phyloP scores from a whole-genome alignment of 2,113 vertebrate species.

The Chaenocephalus aceratus region DNA sequence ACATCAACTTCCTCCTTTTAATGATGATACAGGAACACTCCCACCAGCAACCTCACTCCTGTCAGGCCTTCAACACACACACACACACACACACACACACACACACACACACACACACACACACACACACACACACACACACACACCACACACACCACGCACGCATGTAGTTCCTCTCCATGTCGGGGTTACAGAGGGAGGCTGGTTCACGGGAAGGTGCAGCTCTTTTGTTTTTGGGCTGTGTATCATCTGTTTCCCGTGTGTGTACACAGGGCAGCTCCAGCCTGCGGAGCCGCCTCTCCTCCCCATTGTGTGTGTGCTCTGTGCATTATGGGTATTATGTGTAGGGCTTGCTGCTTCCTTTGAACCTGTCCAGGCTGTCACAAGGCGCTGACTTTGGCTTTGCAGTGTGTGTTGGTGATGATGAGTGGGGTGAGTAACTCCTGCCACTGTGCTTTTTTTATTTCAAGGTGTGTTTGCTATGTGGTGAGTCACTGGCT shows the following conservation, averaged over 20 bases:
- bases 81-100: neutral
- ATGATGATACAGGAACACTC: conserved; percentile 67
- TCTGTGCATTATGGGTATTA: conserved; percentile 39
- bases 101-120: conserved; percentile 36
- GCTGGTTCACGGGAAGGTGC: conserved; percentile 45
- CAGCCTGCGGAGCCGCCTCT: conserved; percentile 46
- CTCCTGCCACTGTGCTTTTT: conserved; percentile 44
- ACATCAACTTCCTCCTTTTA: conserved; percentile 86
- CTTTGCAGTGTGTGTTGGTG: conserved; percentile 58
- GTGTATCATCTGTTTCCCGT: conserved; percentile 65
- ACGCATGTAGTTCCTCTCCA: conserved; percentile 42
- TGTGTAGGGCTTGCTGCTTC: conserved; percentile 64
- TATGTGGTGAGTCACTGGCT: conserved; percentile 31
- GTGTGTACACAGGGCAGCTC: conserved; percentile 68
- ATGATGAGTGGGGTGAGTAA: conserved; percentile 78
- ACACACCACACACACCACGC: conserved; percentile 19
- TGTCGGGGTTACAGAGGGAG: conserved; percentile 24
- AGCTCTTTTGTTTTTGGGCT: conserved; percentile 62
- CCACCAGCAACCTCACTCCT: neutral
- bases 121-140: conserved; percentile 39
- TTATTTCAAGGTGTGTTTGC: conserved; percentile 71
- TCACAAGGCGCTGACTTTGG: conserved; percentile 47
- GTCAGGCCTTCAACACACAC: neutral
- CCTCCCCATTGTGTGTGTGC: conserved; percentile 24
- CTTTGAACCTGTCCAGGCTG: conserved; percentile 69